Base-by-base conservation (phyloP, 2,113 vertebrate species). In the Scytalopus superciliaris region DNA sequence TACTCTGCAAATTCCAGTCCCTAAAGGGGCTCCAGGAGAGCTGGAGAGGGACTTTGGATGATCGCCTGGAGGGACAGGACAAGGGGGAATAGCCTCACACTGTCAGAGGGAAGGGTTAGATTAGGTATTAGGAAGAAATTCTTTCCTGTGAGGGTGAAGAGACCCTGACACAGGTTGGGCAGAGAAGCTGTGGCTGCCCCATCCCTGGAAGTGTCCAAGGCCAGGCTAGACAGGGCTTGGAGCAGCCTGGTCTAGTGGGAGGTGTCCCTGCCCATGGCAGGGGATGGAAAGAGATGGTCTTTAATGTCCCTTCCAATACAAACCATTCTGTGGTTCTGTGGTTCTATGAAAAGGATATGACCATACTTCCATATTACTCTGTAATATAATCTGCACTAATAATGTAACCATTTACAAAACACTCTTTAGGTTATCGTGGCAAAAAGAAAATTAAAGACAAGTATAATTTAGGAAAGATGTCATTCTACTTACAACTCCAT, bases 161-260 rank as follows among this genome's bases (percentile, higher is more conserved):
- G 12, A 5, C 19, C 19, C 52, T 59, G 45, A 30, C 11, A 74
- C 45, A 53, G 13, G 21, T 0, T 68, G 12, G 2, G 11, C 62
- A 62, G 47, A 31, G 40, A 31, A 62, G 30, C 21, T 83, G 62
- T 35, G 62, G 47, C 9, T 89, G 40, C 17, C 9, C 12, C 70
- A 76, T 42, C 30, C 18, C 47, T 76, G 63, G 79, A 4, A 49
- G 7, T 11, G 31, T 4, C 14, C 72, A 28, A 9, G n/a, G 18
- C 9, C 63, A 63, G 17, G 18, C 0, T 69, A 30, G 55, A 69
- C 0, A 0, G 35, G 21, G 14, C 22, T 55, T 62, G 49, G 40
- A 77, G 40, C 2, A 33, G 0, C 12, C 10, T 55, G 63, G 55
- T 25, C 6, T 0, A 7, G 21, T 22, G 47, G 21, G 7, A 84